Evolutionary conservation across 1,140 invertebrate species (phyloP).

Genomic region (Pinna nobilis): DNA sequence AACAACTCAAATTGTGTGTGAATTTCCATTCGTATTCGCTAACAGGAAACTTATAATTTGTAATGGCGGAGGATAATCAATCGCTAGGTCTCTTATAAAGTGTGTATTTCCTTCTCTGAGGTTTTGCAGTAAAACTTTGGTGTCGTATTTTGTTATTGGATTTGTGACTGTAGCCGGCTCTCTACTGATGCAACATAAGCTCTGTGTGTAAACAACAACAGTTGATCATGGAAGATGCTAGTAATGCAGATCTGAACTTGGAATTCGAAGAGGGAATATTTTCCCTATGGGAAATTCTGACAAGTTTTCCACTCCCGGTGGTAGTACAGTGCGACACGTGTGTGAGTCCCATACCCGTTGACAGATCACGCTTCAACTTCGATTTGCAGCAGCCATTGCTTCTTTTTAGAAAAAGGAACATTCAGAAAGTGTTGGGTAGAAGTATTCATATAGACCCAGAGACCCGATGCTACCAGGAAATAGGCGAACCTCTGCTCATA

Average conservation of each 20-base stretch:
- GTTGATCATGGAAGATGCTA: slow-evolving; percentile 1
- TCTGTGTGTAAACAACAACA: too few relatives aligned
- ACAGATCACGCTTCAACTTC: slow-evolving; percentile 47
- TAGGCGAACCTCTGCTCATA: slow-evolving; percentile 57
- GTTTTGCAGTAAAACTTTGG: too few relatives aligned
- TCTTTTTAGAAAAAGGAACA: slow-evolving; percentile 57
- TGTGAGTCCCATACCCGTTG: slow-evolving; percentile 32
- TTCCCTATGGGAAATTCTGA: slow-evolving; percentile 44
- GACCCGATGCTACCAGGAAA: slow-evolving; percentile 37
- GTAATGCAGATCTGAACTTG: slow-evolving; percentile 16
- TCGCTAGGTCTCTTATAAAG: too few relatives aligned
- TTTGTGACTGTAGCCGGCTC: too few relatives aligned
- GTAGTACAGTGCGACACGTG: slow-evolving; percentile 54
- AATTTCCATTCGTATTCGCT: too few relatives aligned
- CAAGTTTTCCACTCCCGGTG: slow-evolving; percentile 50
- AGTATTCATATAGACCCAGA: slow-evolving; percentile 42
- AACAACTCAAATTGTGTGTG: too few relatives aligned
- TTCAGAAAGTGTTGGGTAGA: slow-evolving; percentile 56
- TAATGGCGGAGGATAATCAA: too few relatives aligned
- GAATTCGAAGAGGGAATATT: slow-evolving; percentile 46
- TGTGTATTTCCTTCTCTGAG: too few relatives aligned
- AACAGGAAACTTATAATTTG: too few relatives aligned
- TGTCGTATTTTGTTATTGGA: too few relatives aligned
- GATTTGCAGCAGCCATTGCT: slow-evolving; percentile 59
- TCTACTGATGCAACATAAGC: too few relatives aligned